phyloP scores from a whole-genome alignment of 2,113 vertebrate species.

The Leptosomus discolor region DNA sequence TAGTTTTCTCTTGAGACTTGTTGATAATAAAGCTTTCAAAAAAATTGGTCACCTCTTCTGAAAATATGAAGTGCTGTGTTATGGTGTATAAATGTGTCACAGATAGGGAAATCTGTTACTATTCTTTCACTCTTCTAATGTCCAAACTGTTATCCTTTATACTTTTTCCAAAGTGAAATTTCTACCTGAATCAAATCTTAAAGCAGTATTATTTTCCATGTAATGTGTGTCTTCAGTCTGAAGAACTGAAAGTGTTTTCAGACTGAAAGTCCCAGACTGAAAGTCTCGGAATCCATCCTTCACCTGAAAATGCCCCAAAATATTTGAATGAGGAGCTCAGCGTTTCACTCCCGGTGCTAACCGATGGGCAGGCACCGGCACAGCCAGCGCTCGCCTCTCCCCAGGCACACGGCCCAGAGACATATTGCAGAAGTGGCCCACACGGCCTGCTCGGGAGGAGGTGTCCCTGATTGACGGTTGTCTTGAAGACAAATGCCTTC shows the following conservation, averaged over 20 bases:
- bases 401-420: neutral
- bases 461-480: neutral
- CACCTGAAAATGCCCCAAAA: neutral
- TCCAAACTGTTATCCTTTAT: neutral
- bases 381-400: neutral
- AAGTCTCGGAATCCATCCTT: neutral
- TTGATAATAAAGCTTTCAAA: neutral
- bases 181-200: neutral
- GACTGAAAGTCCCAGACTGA: too few relatives aligned
- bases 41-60: neutral
- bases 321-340: neutral
- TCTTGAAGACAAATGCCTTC: neutral
- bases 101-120: neutral
- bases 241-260: neutral
- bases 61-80: neutral
- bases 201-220: neutral
- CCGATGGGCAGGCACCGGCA: neutral
- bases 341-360: neutral
- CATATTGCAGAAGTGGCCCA: neutral
- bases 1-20: neutral
- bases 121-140: neutral
- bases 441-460: neutral
- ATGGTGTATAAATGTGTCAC: neutral
- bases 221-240: neutral
- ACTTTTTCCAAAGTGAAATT: neutral